phyloP scores from a whole-genome alignment of 2,797 vertebrate genomes.

The Poliocrania exsul region DNA sequence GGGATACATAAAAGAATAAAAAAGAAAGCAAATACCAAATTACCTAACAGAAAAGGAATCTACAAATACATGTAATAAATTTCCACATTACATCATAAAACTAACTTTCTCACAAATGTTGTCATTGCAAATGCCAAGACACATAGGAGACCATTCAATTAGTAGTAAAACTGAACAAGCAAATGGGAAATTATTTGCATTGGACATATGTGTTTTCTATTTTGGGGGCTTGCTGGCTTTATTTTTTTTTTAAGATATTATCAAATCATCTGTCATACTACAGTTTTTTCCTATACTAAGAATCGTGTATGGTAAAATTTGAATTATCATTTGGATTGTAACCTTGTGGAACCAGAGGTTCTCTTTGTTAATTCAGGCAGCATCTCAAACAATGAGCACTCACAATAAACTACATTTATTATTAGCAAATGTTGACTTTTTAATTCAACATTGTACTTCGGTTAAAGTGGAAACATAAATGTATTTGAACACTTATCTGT shows the following conservation, averaged over 20 bases:
- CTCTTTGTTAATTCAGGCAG: not conserved
- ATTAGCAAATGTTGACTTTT: not conserved
- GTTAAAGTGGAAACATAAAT: not conserved
- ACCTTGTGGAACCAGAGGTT: not conserved
- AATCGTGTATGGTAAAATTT: not conserved
- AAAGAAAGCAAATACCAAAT: slow-evolving; percentile 28
- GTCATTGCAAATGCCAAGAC: slow-evolving; percentile 5
- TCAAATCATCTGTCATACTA: not conserved
- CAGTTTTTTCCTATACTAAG: not conserved
- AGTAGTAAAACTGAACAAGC: slow-evolving; percentile 3
- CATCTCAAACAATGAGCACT: not conserved
- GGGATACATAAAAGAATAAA: not conserved
- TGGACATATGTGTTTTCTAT: not conserved
- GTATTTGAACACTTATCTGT: not conserved
- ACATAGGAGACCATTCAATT: not conserved
- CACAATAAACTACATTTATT: not conserved
- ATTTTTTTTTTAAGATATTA: not conserved
- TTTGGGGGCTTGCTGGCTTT: not conserved
- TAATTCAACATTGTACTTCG: not conserved
- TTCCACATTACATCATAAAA: slow-evolving; percentile 52
- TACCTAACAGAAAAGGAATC: slow-evolving; percentile 31
- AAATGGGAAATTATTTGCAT: not conserved
- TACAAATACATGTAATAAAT: slow-evolving; percentile 38
- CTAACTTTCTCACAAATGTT: slow-evolving; percentile 34
- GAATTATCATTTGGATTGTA: not conserved